phyloP scores from a whole-genome alignment of 2,888 invertebrate genomes.

The Scaptomyza cyrtandrae region DNA sequence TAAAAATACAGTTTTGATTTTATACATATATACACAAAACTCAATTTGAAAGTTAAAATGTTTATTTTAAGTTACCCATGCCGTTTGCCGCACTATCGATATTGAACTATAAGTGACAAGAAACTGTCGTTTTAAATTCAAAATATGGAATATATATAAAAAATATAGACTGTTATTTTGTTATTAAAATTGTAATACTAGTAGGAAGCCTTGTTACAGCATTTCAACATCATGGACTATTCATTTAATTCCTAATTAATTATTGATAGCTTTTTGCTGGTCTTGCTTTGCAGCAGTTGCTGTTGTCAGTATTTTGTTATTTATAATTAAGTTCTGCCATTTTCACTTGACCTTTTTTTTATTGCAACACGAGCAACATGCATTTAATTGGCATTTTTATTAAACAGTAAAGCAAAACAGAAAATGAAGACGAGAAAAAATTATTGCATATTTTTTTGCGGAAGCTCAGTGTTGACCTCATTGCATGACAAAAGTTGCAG shows the following conservation, averaged over 20 bases:
- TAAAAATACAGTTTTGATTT: too few relatives aligned
- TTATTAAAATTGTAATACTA: background rate
- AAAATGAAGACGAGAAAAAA: constrained; percentile 32
- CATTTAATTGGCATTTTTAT: constrained; percentile 75
- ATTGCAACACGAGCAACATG: constrained; percentile 49
- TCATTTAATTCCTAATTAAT: constrained; percentile 12
- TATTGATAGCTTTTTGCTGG: constrained; percentile 12
- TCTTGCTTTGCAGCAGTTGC: constrained; percentile 9
- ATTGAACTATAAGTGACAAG: too few relatives aligned
- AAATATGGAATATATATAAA: too few relatives aligned
- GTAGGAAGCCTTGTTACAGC: background rate
- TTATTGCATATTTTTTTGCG: constrained; percentile 55
- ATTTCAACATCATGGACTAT: background rate
- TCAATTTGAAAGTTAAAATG: too few relatives aligned
- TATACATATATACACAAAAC: background rate
- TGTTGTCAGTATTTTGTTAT: constrained; percentile 52
- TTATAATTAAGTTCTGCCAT: constrained; percentile 70
- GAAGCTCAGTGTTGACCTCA: constrained; percentile 72
- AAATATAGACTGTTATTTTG: background rate
- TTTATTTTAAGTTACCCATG: too few relatives aligned
- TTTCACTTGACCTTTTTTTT: constrained; percentile 48
- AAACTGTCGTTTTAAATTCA: too few relatives aligned
- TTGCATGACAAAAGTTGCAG: constrained; percentile 73
- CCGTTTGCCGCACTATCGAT: too few relatives aligned
- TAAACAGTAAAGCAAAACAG: constrained; percentile 56